Evolutionary conservation across 2,113 vertebrate species (phyloP), one percentile per base, ranked within the genome.

Genomic region (Hemiscyllium ocellatum): DNA sequence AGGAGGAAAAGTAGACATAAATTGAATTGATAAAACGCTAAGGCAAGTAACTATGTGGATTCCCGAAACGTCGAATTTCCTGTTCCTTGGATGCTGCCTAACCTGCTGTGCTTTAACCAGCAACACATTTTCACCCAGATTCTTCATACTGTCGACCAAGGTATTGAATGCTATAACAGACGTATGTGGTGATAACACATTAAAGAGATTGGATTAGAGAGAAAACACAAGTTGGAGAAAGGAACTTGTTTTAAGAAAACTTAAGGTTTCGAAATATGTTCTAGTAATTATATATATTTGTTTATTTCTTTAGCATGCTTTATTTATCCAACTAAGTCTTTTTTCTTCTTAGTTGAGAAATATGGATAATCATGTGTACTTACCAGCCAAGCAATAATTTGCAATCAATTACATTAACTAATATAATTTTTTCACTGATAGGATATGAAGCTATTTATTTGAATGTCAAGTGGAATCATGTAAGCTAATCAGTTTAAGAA

Each of bases 401-500:
- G 1, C 29, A 66, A 93, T 93, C 29, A 93, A 93, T 93, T 93
- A 93, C 33, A 66, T 93, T 93, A 66, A 66, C 61, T 20, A 93
- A 93, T 93, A 19, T 33, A 93, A 66, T 68, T 66, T 68, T 93
- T 37, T 93, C 89, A 66, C n/a, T 68, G 89, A 93, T 93, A 68
- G 56, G 33, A 68, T 6, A 93, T 68, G 66, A 93, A 93, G 61
- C n/a, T 33, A 93, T 93, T 68, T 33, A 93, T 93, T 93, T 19
- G 61, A 93, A 93, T 93, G 61, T 93, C 89, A 93, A 65, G 56
- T 66, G 56, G 89, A 93, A 93, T 93, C 65, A 93, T 66, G 56
- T 61, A 93, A 93, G 37, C 89, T 68, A 37, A 93, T 42, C 89
- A 93, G 89, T 65, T 93, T 93, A 68, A 93, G 66, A 66, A 93